Evolutionary conservation across 37 sponge, comb jelly and placozoan genomes (phyloP).

Genomic region (Diacarnus erythraeanus): DNA sequence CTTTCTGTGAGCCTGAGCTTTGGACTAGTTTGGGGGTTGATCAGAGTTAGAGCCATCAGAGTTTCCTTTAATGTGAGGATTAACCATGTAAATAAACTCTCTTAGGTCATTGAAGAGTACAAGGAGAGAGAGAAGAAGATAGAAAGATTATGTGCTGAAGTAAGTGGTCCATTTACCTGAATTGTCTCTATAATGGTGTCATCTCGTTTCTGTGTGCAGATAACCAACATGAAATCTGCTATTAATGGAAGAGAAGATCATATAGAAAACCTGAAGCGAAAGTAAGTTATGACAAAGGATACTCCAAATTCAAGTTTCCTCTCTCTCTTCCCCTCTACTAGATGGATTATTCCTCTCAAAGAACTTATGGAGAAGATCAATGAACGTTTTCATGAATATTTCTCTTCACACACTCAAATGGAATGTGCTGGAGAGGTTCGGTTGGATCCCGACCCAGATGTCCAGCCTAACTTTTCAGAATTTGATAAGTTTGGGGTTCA

Average conservation of each 20-base stretch:
- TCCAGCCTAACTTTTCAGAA: slow-evolving; percentile 51
- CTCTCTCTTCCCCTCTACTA: background rate
- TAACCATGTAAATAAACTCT: too few relatives aligned
- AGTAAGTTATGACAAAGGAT: slow-evolving; percentile 23
- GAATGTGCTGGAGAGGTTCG: slow-evolving; percentile 88
- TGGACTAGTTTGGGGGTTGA: too few relatives aligned
- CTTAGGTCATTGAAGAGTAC: slow-evolving; percentile 37
- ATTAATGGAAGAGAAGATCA: slow-evolving; percentile 12
- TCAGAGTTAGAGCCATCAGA: too few relatives aligned
- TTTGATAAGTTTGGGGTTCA: slow-evolving; percentile 88
- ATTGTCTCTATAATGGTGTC: too few relatives aligned
- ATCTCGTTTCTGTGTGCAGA: background rate
- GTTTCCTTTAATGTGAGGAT: too few relatives aligned
- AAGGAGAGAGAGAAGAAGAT: slow-evolving; percentile 33
- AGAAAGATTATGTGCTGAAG: slow-evolving; percentile 4
- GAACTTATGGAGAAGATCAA: slow-evolving; percentile 66
- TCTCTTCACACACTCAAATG: slow-evolving; percentile 64
- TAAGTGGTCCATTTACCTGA: background rate
- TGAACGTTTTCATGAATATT: slow-evolving; percentile 73
- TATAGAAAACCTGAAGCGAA: slow-evolving; percentile 32
- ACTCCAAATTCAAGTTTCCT: background rate
- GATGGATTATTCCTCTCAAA: slow-evolving; percentile 85
- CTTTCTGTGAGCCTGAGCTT: too few relatives aligned
- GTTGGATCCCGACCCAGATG: slow-evolving; percentile 53
- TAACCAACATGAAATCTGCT: slow-evolving; percentile 17